A percentile compares a stretch with the other conserved stretches of the same genome.
These are phyloP conservation scores for Scolopax mira DNA, from an alignment of 2,113 vertebrate genomes.

Conservation along the genomic window DNA sequence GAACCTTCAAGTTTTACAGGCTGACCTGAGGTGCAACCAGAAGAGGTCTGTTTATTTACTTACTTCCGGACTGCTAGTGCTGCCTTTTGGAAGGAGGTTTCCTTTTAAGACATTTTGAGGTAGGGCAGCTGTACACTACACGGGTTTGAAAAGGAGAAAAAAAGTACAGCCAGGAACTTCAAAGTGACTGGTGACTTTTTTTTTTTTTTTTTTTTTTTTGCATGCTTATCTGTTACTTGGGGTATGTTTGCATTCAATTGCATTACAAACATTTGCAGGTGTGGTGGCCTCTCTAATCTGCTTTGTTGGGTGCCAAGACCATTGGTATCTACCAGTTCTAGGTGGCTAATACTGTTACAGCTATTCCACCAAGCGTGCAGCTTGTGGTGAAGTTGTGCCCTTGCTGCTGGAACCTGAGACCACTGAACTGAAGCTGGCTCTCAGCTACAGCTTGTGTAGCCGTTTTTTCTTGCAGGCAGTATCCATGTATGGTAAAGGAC, in stretches of 20 bases:
- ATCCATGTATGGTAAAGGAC: slow-evolving; percentile 51
- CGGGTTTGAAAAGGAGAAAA: not conserved
- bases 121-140: not conserved
- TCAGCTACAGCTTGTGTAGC: not conserved
- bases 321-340: not conserved
- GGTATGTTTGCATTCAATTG: not conserved
- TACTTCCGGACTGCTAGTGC: not conserved
- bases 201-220: not conserved
- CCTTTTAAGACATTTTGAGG: not conserved
- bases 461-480: slow-evolving; percentile 17
- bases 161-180: not conserved
- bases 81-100: not conserved
- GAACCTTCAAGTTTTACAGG: not conserved
- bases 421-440: not conserved
- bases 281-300: not conserved
- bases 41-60: not conserved
- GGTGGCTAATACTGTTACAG: not conserved
- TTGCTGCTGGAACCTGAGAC: slow-evolving; percentile 35
- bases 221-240: not conserved
- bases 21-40: not conserved
- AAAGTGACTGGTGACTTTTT: not conserved
- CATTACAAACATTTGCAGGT: slow-evolving; percentile 4
- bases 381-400: not conserved
- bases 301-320: not conserved
- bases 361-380: not conserved